These are phyloP conservation scores for Xanthostigma xanthostigma DNA, from an alignment of 2,888 invertebrate species.

Conservation along the genomic window DNA sequence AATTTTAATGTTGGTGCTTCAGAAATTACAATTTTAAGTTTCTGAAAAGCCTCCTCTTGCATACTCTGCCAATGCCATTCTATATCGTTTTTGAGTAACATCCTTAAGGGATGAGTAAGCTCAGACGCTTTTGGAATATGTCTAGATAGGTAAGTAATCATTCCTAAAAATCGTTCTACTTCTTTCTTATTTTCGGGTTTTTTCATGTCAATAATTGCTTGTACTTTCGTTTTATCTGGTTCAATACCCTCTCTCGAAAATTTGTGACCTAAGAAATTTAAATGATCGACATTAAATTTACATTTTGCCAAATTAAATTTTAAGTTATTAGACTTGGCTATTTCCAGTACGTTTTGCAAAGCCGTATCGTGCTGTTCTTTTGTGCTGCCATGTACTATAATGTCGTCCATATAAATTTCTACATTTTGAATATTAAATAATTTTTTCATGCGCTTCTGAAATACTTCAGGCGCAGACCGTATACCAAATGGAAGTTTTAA, in stretches of 20 bases:
- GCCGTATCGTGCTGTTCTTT: slow-evolving; percentile 10
- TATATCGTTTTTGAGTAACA: slow-evolving; percentile 12
- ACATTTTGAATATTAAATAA: slow-evolving; percentile 7
- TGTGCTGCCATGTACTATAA: slow-evolving; percentile 9
- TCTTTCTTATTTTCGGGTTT: slow-evolving; percentile 11
- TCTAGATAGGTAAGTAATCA: slow-evolving; percentile 13
- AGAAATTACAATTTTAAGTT: slow-evolving; percentile 13
- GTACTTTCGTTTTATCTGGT: slow-evolving; percentile 6
- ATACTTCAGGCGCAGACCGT: slow-evolving; percentile 11
- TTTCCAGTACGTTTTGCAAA: slow-evolving; percentile 13
- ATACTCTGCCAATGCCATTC: slow-evolving; percentile 10
- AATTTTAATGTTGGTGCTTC: slow-evolving; percentile 9
- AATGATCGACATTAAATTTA: slow-evolving; percentile 11
- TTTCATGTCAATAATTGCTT: slow-evolving; percentile 14
- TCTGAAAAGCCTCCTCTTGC: slow-evolving; percentile 11
- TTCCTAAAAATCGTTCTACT: slow-evolving; percentile 14
- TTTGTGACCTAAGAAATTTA: slow-evolving; percentile 14
- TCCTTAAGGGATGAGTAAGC: slow-evolving; percentile 12
- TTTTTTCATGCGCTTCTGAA: slow-evolving; percentile 8
- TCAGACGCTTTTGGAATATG: slow-evolving; percentile 16
- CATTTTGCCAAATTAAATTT: slow-evolving; percentile 16
- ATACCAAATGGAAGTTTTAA: slow-evolving; percentile 11
- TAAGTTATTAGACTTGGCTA: slow-evolving; percentile 7
- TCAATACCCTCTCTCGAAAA: slow-evolving; percentile 4
- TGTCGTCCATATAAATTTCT: slow-evolving; percentile 11